A percentile compares a stretch with the other conserved stretches of the same genome.
Evolutionary conservation across 2,888 invertebrate genomes (phyloP).

Genomic region (Linnaemya tessellans): DNA sequence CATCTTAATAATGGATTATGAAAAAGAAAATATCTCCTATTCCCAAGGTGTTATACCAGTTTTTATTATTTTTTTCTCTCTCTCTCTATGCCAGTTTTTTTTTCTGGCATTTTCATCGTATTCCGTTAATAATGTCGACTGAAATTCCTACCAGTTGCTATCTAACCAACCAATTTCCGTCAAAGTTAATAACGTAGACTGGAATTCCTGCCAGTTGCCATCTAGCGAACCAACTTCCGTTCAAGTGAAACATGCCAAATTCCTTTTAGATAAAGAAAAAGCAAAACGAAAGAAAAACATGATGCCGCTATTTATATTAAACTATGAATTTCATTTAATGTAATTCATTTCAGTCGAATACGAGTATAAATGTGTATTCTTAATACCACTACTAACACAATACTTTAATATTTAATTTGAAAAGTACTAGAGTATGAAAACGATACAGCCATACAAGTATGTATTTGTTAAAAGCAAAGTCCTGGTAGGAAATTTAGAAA

Average conservation of each 20-base stretch:
- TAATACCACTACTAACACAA: not conserved
- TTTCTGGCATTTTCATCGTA: not conserved
- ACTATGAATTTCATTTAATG: slow-evolving; percentile 48
- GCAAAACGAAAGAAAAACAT: slow-evolving; percentile 5
- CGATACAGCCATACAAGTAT: too few species aligned
- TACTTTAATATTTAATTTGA: not conserved
- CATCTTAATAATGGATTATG: not conserved
- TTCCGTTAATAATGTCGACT: slow-evolving; percentile 25
- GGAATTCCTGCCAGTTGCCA: slow-evolving; percentile 25
- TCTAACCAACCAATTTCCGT: slow-evolving; percentile 35
- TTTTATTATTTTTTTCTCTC: slow-evolving; percentile 13
- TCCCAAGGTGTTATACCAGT: not conserved
- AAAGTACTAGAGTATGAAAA: not conserved
- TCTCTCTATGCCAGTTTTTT: not conserved
- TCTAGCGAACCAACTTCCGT: slow-evolving; percentile 30
- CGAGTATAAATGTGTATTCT: not conserved
- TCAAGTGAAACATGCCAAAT: slow-evolving; percentile 15
- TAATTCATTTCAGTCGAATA: slow-evolving; percentile 11
- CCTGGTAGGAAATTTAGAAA: not conserved
- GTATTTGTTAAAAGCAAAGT: not conserved
- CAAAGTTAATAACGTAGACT: slow-evolving; percentile 33
- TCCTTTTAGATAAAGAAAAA: slow-evolving; percentile 27
- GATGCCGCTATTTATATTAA: slow-evolving; percentile 33
- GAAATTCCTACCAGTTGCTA: slow-evolving; percentile 19
- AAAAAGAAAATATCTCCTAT: slow-evolving; percentile 5